Conservation (phyloP, 2,797 vertebrate species). For the Choloepus didactylus region DNA sequence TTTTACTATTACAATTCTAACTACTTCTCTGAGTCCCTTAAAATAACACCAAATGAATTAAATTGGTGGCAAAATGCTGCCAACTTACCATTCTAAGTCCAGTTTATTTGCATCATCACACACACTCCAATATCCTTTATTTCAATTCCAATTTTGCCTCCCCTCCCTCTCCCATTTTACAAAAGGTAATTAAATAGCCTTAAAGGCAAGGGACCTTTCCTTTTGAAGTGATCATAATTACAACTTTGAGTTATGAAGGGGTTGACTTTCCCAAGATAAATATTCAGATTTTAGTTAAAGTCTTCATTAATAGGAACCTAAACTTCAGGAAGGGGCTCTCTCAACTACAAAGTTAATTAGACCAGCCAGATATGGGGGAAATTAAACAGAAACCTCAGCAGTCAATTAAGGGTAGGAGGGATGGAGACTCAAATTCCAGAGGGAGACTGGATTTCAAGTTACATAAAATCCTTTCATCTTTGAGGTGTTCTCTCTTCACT, state of each 20-base stretch:
- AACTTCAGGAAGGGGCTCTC: background rate
- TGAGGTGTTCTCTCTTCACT: background rate
- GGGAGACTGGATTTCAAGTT: slow-evolving; percentile 53
- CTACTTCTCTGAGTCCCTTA: background rate
- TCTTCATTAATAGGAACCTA: slow-evolving; percentile 40
- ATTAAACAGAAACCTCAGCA: background rate
- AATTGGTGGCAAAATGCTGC: background rate
- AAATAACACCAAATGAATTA: rapidly evolving
- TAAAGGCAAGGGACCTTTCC: background rate
- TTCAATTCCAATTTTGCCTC: background rate
- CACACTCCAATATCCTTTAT: background rate
- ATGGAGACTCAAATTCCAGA: background rate
- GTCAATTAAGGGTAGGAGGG: background rate
- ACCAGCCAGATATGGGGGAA: background rate
- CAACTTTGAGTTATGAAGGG: background rate
- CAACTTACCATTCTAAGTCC: background rate
- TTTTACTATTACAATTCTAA: background rate
- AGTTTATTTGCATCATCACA: rapidly evolving
- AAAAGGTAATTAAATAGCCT: background rate
- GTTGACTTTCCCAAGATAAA: slow-evolving; percentile 51
- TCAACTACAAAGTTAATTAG: background rate
- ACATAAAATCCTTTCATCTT: slow-evolving; percentile 44
- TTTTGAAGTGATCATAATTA: slow-evolving; percentile 37
- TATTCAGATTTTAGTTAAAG: slow-evolving; percentile 69
- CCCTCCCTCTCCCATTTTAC: rapidly evolving